Percentiles rank a stretch among this genome's conserved stretches.
phyloP scores from a whole-genome alignment of 2,113 vertebrate genomes.

The Pseudolaguvia tuberculata region DNA sequence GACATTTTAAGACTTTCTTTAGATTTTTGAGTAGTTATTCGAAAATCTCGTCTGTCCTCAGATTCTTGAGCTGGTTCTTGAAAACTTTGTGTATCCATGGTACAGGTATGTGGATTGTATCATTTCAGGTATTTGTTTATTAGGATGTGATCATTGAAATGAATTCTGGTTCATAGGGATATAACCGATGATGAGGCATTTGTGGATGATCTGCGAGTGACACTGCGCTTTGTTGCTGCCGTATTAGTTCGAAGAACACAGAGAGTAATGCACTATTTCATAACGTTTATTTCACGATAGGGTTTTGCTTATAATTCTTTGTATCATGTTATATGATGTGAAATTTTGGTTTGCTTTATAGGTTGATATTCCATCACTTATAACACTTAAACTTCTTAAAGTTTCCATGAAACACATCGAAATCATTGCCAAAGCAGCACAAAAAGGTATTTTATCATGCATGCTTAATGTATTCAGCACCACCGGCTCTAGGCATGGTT shows the following conservation, averaged over 20 bases:
- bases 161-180: slow-evolving; percentile 70
- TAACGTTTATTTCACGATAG: background rate
- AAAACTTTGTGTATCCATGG: slow-evolving; percentile 97
- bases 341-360: slow-evolving; percentile 50
- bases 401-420: slow-evolving; percentile 96
- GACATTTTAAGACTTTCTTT: background rate
- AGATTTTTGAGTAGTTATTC: background rate
- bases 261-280: slow-evolving; percentile 69
- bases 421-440: slow-evolving; percentile 90
- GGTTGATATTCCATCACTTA: slow-evolving; percentile 88
- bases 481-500: too few relatives aligned
- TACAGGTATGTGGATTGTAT: slow-evolving; percentile 78
- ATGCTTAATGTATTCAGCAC: background rate
- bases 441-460: slow-evolving; percentile 74
- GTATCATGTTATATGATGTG: background rate
- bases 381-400: slow-evolving; percentile 90
- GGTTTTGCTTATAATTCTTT: background rate
- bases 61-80: slow-evolving; percentile 92
- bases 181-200: slow-evolving; percentile 94
- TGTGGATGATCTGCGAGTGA: slow-evolving; percentile 87
- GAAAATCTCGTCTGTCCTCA: slow-evolving; percentile 50
- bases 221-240: slow-evolving; percentile 85
- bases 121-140: background rate
- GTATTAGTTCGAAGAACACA: slow-evolving; percentile 88
- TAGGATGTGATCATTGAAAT: background rate